Evolutionary conservation across 2,888 invertebrate species (phyloP).

Genomic region (Yponomeuta evonymella): DNA sequence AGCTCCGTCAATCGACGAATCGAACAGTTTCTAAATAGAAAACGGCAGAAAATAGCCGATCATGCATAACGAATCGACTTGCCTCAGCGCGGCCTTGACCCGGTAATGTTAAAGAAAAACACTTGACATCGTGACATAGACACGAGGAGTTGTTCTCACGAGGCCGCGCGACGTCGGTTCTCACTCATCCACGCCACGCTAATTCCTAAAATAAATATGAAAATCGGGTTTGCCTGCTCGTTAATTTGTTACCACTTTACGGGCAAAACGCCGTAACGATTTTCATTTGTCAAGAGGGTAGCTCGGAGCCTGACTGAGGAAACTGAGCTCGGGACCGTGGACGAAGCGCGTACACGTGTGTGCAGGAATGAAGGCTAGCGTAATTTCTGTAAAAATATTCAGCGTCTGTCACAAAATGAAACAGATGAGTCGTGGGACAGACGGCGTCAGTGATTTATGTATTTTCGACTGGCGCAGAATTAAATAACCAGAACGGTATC

Average conservation of each 20-base stretch:
- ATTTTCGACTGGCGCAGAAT: conserved; percentile 2
- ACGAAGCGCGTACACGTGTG: too few species aligned
- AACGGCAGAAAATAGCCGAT: background rate
- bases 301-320: background rate
- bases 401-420: conserved; percentile 11
- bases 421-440: conserved; percentile 12
- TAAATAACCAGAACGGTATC: background rate
- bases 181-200: background rate
- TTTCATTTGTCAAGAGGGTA: background rate
- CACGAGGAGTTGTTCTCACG: conserved; percentile 13
- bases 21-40: background rate
- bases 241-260: background rate
- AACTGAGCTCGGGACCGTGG: too few species aligned
- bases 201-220: background rate
- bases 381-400: background rate
- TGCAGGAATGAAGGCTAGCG: background rate
- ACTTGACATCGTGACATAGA: conserved; percentile 55
- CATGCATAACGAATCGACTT: conserved; percentile 8
- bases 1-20: background rate
- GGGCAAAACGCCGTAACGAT: background rate
- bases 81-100: conserved; percentile 50
- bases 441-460: conserved; percentile 11
- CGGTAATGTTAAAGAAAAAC: conserved; percentile 58
- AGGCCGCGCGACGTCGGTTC: background rate
- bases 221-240: background rate